Evolutionary conservation across 2,797 vertebrate genomes (phyloP).

Genomic region (Acomys russatus): DNA sequence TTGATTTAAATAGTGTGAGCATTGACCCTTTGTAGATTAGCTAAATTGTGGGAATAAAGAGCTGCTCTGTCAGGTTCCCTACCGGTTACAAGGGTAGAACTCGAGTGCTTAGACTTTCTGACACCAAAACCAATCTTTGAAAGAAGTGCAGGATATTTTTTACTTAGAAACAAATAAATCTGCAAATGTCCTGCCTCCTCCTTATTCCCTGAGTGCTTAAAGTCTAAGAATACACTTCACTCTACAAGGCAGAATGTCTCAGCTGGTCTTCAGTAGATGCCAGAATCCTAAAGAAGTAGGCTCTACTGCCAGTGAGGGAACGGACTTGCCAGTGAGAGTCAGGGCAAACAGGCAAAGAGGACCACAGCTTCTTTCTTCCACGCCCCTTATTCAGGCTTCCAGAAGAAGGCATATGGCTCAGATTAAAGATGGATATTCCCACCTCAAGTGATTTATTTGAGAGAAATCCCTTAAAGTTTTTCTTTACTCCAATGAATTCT

Average conservation of each 20-base stretch:
- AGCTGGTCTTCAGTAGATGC: background rate
- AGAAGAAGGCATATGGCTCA: background rate
- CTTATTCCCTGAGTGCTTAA: background rate
- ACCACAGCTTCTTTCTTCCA: background rate
- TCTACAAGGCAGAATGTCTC: background rate
- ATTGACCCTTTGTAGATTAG: background rate
- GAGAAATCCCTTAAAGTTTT: background rate
- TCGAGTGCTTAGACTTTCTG: background rate
- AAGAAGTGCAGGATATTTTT: background rate
- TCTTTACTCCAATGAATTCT: slow-evolving; percentile 61
- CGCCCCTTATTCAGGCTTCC: background rate
- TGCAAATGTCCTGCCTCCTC: background rate
- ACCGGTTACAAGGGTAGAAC: background rate
- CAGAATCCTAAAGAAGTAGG: background rate
- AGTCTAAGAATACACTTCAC: background rate
- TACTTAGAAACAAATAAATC: background rate
- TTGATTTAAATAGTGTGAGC: background rate
- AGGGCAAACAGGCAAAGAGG: background rate
- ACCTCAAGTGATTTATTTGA: background rate
- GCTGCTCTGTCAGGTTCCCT: background rate
- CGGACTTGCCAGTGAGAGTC: background rate
- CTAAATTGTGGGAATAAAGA: background rate
- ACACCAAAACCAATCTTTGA: background rate
- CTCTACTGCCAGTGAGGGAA: background rate
- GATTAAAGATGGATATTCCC: background rate